A percentile compares a stretch with the other conserved stretches of the same genome.
Conservation (phyloP, 1,140 invertebrate species). For the Frieseomelitta varia region DNA sequence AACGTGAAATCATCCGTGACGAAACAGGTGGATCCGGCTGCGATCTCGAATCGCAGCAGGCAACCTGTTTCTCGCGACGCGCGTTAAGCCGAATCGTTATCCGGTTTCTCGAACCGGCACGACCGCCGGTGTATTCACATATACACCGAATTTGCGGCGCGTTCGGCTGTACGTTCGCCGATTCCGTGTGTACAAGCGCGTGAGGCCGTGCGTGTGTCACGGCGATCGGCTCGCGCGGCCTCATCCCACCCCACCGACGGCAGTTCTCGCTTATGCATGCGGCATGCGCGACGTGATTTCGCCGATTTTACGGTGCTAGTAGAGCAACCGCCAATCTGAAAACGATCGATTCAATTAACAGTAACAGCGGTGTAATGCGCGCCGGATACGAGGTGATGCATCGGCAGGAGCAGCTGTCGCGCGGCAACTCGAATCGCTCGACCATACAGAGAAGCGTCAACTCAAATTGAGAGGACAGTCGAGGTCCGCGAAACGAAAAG, state of each 20-base stretch:
- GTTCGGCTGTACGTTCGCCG: neutral
- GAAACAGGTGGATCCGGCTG: neutral
- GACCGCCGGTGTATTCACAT: neutral
- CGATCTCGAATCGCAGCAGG: neutral
- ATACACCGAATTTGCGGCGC: slow-evolving; percentile 22
- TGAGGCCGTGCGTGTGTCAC: too few relatives aligned
- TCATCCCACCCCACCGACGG: neutral
- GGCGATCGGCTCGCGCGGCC: neutral
- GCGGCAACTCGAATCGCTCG: slow-evolving; percentile 55
- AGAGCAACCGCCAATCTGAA: slow-evolving; percentile 52
- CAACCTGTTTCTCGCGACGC: too few relatives aligned
- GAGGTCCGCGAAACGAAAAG: slow-evolving; percentile 39
- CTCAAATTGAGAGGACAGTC: slow-evolving; percentile 64
- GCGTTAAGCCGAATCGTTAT: slow-evolving; percentile 26
- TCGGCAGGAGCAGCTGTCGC: slow-evolving; percentile 70
- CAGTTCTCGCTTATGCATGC: slow-evolving; percentile 15
- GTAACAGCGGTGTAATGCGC: slow-evolving; percentile 70
- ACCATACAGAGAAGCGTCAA: slow-evolving; percentile 66
- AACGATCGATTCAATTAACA: slow-evolving; percentile 77
- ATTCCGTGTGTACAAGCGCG: neutral
- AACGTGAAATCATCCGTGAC: neutral
- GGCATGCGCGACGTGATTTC: slow-evolving; percentile 20
- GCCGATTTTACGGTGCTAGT: slow-evolving; percentile 50
- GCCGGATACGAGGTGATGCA: slow-evolving; percentile 67
- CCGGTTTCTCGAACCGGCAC: slow-evolving; percentile 2